Evolutionary conservation across 1,140 invertebrate species (phyloP).

Genomic region (Nomia melanderi): DNA sequence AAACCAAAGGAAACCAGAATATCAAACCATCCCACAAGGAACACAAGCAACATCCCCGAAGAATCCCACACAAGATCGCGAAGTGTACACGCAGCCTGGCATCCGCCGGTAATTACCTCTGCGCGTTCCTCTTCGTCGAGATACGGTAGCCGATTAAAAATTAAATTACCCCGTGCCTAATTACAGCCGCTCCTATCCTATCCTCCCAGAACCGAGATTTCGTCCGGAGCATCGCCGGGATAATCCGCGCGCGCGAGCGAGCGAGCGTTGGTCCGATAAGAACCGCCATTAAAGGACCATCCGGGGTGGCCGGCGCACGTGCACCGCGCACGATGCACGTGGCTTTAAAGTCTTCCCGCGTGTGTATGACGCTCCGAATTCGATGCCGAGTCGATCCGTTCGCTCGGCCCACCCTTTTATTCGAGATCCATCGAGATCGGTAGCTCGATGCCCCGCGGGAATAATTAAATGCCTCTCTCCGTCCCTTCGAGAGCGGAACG

Average conservation of each 20-base stretch:
- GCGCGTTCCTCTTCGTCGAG: not conserved
- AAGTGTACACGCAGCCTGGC: too few relatives aligned
- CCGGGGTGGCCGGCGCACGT: slow-evolving; percentile 31
- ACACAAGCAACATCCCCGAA: too few relatives aligned
- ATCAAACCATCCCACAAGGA: too few relatives aligned
- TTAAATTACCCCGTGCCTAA: slow-evolving; percentile 9
- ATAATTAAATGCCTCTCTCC: slow-evolving; percentile 60
- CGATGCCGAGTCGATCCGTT: slow-evolving; percentile 3
- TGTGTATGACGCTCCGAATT: not conserved
- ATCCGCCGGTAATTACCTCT: slow-evolving; percentile 2
- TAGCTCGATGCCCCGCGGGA: slow-evolving; percentile 50
- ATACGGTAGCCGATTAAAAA: slow-evolving; percentile 8
- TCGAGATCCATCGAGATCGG: not conserved
- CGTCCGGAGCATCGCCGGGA: slow-evolving; percentile 10
- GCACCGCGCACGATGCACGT: slow-evolving; percentile 41
- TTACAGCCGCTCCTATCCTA: not conserved
- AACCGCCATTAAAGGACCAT: slow-evolving; percentile 45
- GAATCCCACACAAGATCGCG: too few relatives aligned
- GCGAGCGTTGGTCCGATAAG: too few relatives aligned
- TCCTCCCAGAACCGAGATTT: slow-evolving; percentile 26
- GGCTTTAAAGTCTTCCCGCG: slow-evolving; percentile 39
- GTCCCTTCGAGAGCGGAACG: slow-evolving; percentile 4
- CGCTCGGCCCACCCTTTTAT: too few relatives aligned
- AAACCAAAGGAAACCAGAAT: too few relatives aligned
- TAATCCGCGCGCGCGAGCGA: slow-evolving; percentile 3